Conservation (phyloP, 64 coral and sea anemone species). For the Montipora foliosa region DNA sequence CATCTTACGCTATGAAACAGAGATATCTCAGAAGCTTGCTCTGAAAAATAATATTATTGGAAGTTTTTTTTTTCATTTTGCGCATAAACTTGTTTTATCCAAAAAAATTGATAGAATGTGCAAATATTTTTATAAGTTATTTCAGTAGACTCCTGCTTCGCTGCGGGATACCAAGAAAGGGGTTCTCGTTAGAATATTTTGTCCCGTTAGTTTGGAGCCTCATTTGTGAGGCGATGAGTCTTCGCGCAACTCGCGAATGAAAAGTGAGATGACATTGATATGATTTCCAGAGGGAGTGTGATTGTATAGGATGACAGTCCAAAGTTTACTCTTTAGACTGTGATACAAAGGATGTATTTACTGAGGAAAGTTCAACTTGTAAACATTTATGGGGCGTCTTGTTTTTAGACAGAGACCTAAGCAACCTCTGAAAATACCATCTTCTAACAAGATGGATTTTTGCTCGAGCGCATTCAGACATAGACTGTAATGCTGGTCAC, state of each 20-base stretch:
- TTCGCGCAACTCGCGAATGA: background rate
- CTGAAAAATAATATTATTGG: too few relatives aligned
- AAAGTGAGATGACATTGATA: background rate
- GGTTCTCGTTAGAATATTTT: background rate
- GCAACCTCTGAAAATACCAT: background rate
- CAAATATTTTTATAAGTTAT: conserved; percentile 63
- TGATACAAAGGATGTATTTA: conserved; percentile 46
- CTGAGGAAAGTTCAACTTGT: conserved; percentile 23
- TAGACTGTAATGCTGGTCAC: too few relatives aligned
- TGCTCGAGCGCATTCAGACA: background rate
- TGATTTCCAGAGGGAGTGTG: background rate
- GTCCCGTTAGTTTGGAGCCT: background rate
- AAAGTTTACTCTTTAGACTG: background rate
- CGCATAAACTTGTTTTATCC: background rate
- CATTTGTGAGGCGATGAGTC: background rate
- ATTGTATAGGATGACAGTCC: background rate
- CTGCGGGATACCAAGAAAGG: conserved; percentile 14
- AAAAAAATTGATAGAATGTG: conserved; percentile 59
- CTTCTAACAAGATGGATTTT: background rate
- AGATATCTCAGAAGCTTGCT: background rate
- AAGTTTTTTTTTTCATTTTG: background rate
- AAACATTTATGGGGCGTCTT: conserved; percentile 35
- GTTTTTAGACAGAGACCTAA: conserved; percentile 16
- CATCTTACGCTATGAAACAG: background rate
- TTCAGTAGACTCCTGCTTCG: background rate